Evolutionary conservation across 2,797 vertebrate species (phyloP), one percentile per base, ranked within the genome.

Genomic region (Euphonia xanthogaster): DNA sequence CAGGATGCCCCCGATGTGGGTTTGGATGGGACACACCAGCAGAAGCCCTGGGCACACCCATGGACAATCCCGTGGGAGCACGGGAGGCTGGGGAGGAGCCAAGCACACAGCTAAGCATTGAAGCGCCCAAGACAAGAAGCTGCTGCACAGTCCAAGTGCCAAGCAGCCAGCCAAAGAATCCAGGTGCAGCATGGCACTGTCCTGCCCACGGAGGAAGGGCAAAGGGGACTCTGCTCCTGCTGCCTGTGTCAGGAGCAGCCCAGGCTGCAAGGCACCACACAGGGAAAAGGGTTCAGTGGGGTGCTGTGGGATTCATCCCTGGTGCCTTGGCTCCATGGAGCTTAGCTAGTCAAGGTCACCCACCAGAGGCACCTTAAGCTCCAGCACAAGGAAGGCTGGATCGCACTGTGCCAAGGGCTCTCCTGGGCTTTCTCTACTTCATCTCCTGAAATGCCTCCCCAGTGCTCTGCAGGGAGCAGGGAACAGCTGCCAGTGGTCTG

Each of bases 321-420:
- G 7, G 3, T 21, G 37, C 8, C 58, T 22, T 0, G 10, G 58
- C 42, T 81, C 54, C 2, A 0, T 2, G 17, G 39, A 70, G 25
- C 51, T 58, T 12, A n/a, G 6, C 18, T 4, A 17, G 57, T 50
- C 39, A 50, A 17, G 28, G 60, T 48, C 47, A 85, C 21, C 55
- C 55, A 10, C 0, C 0, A 55, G 31, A 51, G 23, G 37, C 10
- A 33, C 37, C 30, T 16, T 15, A 23, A 28, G 30, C 44, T 54
- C 44, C 53, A 23, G 14, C 31, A 40, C 22, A 33, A 58, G 48
- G 25, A 39, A 63, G 45, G 33, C 16, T 15, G 57, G 65, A 53
- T 42, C 5, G 1, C 62, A 42, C 12, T 0, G 0, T 2, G 6
- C 2, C 30, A n/a, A 25, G 16, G 54, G 42, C 39, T 31, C 18